phyloP scores from a whole-genome alignment of 2,888 invertebrate species.

The Mimumesa dahlbomi region DNA sequence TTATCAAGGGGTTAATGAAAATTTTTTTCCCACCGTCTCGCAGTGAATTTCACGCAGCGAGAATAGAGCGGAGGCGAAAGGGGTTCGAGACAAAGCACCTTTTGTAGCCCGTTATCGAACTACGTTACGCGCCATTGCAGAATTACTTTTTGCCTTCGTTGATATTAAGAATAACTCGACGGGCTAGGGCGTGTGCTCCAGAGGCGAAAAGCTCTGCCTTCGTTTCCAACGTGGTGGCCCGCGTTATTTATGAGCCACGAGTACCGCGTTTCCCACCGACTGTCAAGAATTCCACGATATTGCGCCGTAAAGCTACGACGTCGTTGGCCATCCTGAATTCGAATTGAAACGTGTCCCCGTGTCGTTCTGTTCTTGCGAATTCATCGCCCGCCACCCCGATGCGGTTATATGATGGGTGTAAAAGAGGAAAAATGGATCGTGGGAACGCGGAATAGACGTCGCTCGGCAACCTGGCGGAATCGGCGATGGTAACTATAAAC shows the following conservation, averaged over 20 bases:
- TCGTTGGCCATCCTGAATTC: constrained; percentile 52
- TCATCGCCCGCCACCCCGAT: constrained; percentile 38
- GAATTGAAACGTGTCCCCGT: constrained; percentile 55
- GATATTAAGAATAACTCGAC: constrained; percentile 72
- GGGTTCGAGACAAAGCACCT: constrained; percentile 33
- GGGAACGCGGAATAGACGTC: constrained; percentile 32
- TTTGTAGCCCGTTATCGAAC: constrained; percentile 59
- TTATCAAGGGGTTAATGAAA: constrained; percentile 54
- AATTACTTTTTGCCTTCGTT: constrained; percentile 73
- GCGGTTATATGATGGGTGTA: constrained; percentile 36
- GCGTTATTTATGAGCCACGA: constrained; percentile 63
- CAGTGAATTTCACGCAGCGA: constrained; percentile 19
- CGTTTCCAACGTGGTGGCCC: constrained; percentile 65
- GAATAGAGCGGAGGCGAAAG: not conserved
- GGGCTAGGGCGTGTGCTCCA: constrained; percentile 44
- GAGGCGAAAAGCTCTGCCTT: constrained; percentile 45
- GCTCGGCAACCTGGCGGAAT: constrained; percentile 1
- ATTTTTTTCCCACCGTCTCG: constrained; percentile 28
- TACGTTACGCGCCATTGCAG: constrained; percentile 64
- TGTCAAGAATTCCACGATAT: constrained; percentile 51
- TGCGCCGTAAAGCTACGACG: constrained; percentile 44
- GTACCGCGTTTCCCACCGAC: constrained; percentile 47
- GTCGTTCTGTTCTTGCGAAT: constrained; percentile 41
- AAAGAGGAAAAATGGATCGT: constrained; percentile 38
- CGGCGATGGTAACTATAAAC: constrained; percentile 21